Base-by-base conservation (phyloP, 2,888 invertebrate genomes). In the Drosophila anomelani region DNA sequence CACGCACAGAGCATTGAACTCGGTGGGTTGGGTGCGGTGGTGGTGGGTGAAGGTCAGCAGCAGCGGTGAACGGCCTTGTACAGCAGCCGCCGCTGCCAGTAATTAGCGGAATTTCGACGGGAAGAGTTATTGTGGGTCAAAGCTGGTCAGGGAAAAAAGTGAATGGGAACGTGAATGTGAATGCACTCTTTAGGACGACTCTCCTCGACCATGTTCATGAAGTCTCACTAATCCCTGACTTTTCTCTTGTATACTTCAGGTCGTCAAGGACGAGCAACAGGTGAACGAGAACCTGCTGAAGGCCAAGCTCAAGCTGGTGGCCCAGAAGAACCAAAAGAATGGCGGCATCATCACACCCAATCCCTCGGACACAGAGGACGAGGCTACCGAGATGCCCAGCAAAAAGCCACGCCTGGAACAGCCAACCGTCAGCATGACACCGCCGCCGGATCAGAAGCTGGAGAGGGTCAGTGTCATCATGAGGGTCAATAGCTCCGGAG, bases 331-430 rank as follows among this genome's bases (percentile, higher is more conserved):
- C 46, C 85, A 87, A 17, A 83, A 83, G 53, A 84, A 76, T 58
- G 87, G 70, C 29, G 89, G 89, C 66, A 84, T 92, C 80, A 94
- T 96, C 63, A 97, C 97, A 4, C 97, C 97, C 0, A 96, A 97
- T 92, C 96, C 96, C 23, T 97, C 97, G 0, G 97, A 97, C 92
- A 96, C 96, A 0, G 97, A 97, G 93, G 94, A 95, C 80, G 95
- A 96, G 92, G 76, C 81, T 1, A 94, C 94, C 80, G 94, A 94
- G 23, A 36, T 93, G 34, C 93, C 93, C 23, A 91, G 92, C 70
- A 94, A 94, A 64, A 92, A 91, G 88, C 92, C 79, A 26, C 91
- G 91, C 29, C 49, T 91, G 46, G 91, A 91, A 39, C 76, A 85
- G 53, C 81, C 90, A 15, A 75, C 83, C 1, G 69, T 74, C 91